A percentile compares a stretch with the other conserved stretches of the same genome.
phyloP scores from a whole-genome alignment of 2,797 vertebrate genomes.

The Falco peregrinus region DNA sequence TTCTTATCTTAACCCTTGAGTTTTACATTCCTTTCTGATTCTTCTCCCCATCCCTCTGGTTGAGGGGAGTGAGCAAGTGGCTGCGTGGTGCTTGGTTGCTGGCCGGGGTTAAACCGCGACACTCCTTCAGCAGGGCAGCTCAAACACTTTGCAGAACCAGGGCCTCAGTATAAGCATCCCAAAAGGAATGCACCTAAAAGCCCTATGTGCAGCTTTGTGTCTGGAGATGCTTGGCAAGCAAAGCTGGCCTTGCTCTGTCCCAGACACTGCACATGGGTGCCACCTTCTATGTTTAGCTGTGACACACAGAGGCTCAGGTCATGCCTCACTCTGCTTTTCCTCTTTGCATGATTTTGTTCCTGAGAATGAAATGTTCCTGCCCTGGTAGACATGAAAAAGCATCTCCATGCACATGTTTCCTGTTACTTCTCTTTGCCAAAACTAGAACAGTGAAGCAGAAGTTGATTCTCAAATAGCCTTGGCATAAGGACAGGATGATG shows the following conservation, averaged over 20 bases:
- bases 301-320: neutral
- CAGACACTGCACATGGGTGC: fast-evolving
- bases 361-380: neutral
- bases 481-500: slow-evolving; percentile 58
- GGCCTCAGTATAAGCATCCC: neutral
- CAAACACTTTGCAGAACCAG: neutral
- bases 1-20: too few species aligned
- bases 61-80: too few species aligned
- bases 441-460: slow-evolving; percentile 35
- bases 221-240: neutral
- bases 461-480: neutral
- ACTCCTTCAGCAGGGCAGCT: neutral
- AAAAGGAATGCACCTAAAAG: neutral
- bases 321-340: neutral
- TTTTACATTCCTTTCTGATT: too few species aligned
- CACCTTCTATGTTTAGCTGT: neutral
- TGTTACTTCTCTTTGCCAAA: slow-evolving; percentile 37
- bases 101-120: too few species aligned
- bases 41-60: too few species aligned
- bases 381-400: slow-evolving; percentile 21
- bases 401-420: slow-evolving; percentile 33
- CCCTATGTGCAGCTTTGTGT: neutral
- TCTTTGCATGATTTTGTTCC: neutral
- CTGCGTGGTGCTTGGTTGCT: too few species aligned
- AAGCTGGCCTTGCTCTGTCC: fast-evolving